Conservation (phyloP, 1,140 invertebrate genomes). For the Drosophila burlai region DNA sequence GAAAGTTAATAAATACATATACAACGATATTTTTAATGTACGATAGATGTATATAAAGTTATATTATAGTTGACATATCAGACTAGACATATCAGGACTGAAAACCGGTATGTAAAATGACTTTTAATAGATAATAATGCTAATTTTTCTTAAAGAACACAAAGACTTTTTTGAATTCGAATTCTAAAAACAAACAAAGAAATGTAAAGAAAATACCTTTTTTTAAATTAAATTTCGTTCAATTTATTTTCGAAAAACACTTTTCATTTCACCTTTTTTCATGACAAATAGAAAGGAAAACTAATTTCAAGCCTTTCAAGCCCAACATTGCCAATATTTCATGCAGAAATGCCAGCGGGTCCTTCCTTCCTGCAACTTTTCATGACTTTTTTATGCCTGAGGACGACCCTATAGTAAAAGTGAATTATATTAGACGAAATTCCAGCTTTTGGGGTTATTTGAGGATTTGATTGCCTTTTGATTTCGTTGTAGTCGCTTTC, state of each 20-base stretch:
- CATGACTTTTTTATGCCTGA: conserved; percentile 41
- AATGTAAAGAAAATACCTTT: too few relatives aligned
- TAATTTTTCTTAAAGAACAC: too few relatives aligned
- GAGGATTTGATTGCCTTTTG: conserved; percentile 68
- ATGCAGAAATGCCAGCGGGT: conserved; percentile 22
- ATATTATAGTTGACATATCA: too few relatives aligned
- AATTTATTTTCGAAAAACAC: not conserved
- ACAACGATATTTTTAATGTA: too few relatives aligned
- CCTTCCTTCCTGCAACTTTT: conserved; percentile 27
- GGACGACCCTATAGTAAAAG: conserved; percentile 33
- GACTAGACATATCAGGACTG: too few relatives aligned
- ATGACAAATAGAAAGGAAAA: not conserved
- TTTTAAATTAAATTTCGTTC: not conserved
- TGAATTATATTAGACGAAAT: conserved; percentile 58
- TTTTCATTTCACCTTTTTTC: not conserved
- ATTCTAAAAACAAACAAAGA: too few relatives aligned
- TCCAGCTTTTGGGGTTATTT: conserved; percentile 42
- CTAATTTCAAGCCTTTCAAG: conserved; percentile 13
- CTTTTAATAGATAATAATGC: too few relatives aligned
- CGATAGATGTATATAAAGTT: too few relatives aligned
- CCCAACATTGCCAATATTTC: conserved; percentile 22
- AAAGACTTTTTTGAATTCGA: too few relatives aligned
- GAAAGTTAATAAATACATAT: too few relatives aligned
- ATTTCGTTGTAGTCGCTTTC: conserved; percentile 43
- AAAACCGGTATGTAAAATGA: too few relatives aligned